Evolutionary conservation across 2,888 invertebrate genomes (phyloP).

Genomic region (Kryphioiulus occultus): DNA sequence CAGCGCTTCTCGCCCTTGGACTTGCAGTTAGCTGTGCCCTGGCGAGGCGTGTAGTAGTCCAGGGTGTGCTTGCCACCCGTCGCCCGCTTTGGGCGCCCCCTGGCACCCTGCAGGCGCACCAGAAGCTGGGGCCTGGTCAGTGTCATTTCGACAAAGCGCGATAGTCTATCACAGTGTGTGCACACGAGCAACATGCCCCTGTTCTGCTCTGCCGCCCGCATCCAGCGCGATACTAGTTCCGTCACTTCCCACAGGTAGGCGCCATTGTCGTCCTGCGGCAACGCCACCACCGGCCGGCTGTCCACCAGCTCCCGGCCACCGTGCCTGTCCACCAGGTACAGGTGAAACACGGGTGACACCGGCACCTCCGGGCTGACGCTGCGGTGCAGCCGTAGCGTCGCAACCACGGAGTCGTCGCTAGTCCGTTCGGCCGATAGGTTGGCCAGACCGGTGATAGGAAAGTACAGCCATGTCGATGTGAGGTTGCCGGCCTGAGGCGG

Average conservation of each 20-base stretch:
- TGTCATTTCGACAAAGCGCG: neutral
- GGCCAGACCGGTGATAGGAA: neutral
- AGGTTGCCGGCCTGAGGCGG: neutral
- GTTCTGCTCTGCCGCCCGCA: neutral
- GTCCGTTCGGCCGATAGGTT: neutral
- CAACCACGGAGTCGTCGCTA: neutral
- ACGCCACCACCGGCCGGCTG: neutral
- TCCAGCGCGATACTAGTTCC: neutral
- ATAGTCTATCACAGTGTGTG: slow-evolving; percentile 20
- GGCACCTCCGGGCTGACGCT: neutral
- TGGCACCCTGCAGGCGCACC: neutral
- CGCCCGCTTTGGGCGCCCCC: neutral
- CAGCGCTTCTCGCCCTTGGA: slow-evolving; percentile 61
- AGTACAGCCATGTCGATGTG: slow-evolving; percentile 31
- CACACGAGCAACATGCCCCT: slow-evolving; percentile 3
- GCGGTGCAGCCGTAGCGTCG: slow-evolving; percentile 33
- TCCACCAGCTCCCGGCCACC: neutral
- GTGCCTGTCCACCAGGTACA: neutral
- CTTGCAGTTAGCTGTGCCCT: neutral
- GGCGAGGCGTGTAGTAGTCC: neutral
- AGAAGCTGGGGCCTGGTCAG: slow-evolving; percentile 18
- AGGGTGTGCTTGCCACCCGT: neutral
- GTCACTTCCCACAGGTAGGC: neutral
- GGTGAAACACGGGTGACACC: slow-evolving; percentile 7
- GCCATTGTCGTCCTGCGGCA: neutral